phyloP scores from a whole-genome alignment of 1,140 invertebrate species.

The Drosophila kurseongensis region DNA sequence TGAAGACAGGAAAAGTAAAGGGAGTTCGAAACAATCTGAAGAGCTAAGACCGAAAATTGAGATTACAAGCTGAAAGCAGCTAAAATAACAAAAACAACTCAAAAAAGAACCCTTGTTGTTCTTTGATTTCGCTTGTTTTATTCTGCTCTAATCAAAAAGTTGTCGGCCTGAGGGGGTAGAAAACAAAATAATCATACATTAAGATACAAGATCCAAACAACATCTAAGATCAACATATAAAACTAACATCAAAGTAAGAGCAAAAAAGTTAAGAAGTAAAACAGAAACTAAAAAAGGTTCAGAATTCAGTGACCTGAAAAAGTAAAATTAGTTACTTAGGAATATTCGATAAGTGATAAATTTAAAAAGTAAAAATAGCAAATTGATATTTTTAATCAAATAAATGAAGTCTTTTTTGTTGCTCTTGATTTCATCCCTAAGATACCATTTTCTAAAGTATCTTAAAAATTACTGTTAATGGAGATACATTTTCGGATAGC shows the following conservation, averaged over 20 bases:
- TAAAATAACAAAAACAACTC: slow-evolving; percentile 66
- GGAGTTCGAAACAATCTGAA: slow-evolving; percentile 9
- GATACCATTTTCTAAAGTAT: too few species aligned
- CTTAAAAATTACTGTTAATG: too few species aligned
- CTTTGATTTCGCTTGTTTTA: slow-evolving; percentile 60
- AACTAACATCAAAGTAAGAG: slow-evolving; percentile 30
- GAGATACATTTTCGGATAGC: too few species aligned
- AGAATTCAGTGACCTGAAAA: slow-evolving; percentile 3
- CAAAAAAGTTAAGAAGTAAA: slow-evolving; percentile 10
- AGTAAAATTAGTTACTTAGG: slow-evolving; percentile 7
- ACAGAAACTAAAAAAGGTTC: slow-evolving; percentile 23
- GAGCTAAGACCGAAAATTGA: slow-evolving; percentile 51
- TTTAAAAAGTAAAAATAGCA: neutral
- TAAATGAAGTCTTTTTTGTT: too few species aligned
- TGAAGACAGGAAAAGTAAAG: slow-evolving; percentile 33
- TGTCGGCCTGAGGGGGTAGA: slow-evolving; percentile 43
- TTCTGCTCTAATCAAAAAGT: slow-evolving; percentile 66
- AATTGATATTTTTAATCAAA: too few species aligned
- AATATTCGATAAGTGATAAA: neutral
- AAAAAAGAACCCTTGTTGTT: slow-evolving; percentile 42
- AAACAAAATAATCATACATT: slow-evolving; percentile 70
- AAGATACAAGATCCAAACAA: slow-evolving; percentile 50
- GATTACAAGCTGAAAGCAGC: slow-evolving; percentile 62
- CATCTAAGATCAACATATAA: slow-evolving; percentile 14
- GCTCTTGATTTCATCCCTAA: too few species aligned